phyloP scores from a whole-genome alignment of 2,888 invertebrate genomes.

The Platycheirus rosarum region DNA sequence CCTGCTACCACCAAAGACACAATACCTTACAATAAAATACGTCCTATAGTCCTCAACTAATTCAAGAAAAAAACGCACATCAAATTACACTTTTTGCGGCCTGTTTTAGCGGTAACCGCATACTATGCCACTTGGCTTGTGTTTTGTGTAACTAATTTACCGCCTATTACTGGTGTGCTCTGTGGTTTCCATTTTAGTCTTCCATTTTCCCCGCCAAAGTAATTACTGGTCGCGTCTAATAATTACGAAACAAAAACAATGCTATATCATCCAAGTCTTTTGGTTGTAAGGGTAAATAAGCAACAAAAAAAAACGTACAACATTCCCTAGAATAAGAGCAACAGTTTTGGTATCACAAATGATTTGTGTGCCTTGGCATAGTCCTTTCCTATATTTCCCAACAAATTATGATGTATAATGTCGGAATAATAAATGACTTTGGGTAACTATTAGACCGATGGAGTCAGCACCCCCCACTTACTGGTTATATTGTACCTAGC shows the following conservation, averaged over 20 bases:
- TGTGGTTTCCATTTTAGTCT: not conserved
- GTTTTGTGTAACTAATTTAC: not conserved
- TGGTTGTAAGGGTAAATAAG: not conserved
- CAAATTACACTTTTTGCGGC: not conserved
- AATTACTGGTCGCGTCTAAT: not conserved
- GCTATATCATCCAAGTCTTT: not conserved
- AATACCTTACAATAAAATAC: not conserved
- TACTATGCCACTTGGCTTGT: too few relatives aligned
- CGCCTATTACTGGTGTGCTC: not conserved
- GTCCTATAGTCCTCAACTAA: not conserved
- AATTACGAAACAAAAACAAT: not conserved
- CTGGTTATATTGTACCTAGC: not conserved
- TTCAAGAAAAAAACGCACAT: not conserved
- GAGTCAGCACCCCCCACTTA: not conserved
- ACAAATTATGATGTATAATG: conserved; percentile 60
- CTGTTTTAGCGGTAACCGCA: not conserved
- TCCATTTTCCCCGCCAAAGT: not conserved
- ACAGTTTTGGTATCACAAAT: conserved; percentile 37
- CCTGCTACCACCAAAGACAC: not conserved
- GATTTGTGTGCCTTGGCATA: conserved; percentile 21
- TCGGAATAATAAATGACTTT: conserved; percentile 44
- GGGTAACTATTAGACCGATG: conserved; percentile 22
- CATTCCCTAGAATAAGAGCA: not conserved
- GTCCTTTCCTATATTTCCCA: not conserved
- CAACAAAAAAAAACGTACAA: too few relatives aligned